Conservation (phyloP, 2,888 invertebrate species). For the Cremastinae sp. region DNA sequence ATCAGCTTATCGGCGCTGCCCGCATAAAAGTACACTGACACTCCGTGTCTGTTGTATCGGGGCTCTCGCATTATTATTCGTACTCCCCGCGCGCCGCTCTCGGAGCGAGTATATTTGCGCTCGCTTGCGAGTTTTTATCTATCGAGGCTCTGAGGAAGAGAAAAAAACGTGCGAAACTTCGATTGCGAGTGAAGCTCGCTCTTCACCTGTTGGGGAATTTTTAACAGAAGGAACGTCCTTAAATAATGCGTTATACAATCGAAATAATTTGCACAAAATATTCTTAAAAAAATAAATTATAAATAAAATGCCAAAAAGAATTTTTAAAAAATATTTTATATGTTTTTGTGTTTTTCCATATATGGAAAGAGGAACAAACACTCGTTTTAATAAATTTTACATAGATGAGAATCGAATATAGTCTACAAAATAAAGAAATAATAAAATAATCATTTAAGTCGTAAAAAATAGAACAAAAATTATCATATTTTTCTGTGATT, state of each 20-base stretch:
- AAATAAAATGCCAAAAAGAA: too few species aligned
- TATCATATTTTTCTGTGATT: too few species aligned
- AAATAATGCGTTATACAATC: conserved; percentile 5
- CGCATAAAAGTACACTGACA: conserved; percentile 66
- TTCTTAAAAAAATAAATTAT: background rate
- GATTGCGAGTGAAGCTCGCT: conserved; percentile 8
- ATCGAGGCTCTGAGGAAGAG: conserved; percentile 44
- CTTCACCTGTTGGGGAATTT: conserved; percentile 33
- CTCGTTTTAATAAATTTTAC: too few species aligned
- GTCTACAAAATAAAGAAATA: too few species aligned
- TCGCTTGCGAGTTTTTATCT: conserved; percentile 48
- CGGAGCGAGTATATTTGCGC: conserved; percentile 20
- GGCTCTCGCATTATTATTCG: conserved; percentile 22
- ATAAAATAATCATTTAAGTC: too few species aligned
- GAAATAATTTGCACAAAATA: conserved; percentile 3
- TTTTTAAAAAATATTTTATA: too few species aligned
- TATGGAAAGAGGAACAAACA: too few species aligned
- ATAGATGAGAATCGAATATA: too few species aligned
- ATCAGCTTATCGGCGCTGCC: conserved; percentile 69
- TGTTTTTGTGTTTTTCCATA: too few species aligned
- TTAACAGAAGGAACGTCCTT: conserved; percentile 1
- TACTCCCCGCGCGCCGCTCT: background rate
- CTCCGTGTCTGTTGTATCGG: conserved; percentile 33
- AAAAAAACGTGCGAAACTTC: conserved; percentile 29
- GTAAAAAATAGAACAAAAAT: too few species aligned